Base-by-base conservation (phyloP, 2,113 vertebrate species). In the Centropus unirufus region DNA sequence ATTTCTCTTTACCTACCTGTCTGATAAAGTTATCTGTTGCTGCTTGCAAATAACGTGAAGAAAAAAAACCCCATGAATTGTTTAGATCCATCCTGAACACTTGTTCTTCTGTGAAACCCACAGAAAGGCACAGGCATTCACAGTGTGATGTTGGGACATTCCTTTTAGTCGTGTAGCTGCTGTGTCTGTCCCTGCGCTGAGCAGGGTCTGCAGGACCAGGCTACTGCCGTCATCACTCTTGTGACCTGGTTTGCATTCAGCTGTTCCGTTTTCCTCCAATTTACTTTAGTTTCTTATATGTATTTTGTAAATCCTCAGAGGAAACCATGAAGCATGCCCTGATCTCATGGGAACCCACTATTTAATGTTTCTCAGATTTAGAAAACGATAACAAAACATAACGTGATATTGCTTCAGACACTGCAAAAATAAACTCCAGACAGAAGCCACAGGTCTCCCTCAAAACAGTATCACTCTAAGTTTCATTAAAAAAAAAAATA, bases 301-400 rank as follows among this genome's bases (percentile, higher is more conserved):
- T 26, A 47, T 8, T 7, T 42, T 64, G 62, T 34, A 49, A 81
- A 59, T 83, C 90, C 58, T 29, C 42, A 13, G 26, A 66, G 54
- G 15, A 75, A 69, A 89, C 32, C 69, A 66, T 1, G 0, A 69
- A 58, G 49, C 81, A 4, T 89, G 81, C 62, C 84, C 87, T 7
- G 46, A 20, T 87, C 91, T 89, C 93, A 8, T 54, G 87, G 95
- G 94, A 95, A 58, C 40, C 8, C 54, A 15, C 66, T 79, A 69
- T 89, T 95, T 92, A 72, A 83, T 93, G 92, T 96, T 95, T 90
- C 83, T 93, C 2, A 54, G 81, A 9, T 95, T 92, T 91, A 89
- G 87, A 32, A 82, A 80, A 62, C 92, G 89, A 80, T 96, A 95
- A 79, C 87, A 85, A 95, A 97, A 95, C 78, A 93, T 15, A 92